Conservation (phyloP, 2,113 vertebrate species). For the Lonchura striata region DNA sequence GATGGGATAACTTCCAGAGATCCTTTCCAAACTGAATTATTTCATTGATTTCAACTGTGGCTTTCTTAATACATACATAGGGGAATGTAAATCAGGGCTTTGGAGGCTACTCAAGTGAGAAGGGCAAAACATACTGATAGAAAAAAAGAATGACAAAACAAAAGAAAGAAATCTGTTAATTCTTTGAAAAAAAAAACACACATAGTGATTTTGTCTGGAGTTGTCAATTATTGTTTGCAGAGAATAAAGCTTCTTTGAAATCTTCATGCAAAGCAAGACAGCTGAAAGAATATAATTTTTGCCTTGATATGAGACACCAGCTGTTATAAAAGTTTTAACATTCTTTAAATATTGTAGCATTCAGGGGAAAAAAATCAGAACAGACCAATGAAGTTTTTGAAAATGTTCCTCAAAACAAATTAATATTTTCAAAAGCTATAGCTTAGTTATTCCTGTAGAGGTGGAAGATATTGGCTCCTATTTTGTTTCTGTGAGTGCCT, state of each 20-base stretch:
- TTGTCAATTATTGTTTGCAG: neutral
- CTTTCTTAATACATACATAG: neutral
- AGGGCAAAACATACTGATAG: neutral
- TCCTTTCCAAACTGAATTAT: neutral
- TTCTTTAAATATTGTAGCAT: neutral
- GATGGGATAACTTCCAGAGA: neutral
- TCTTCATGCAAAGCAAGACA: neutral
- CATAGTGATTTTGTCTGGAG: neutral
- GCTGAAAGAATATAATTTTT: neutral
- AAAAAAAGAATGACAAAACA: neutral
- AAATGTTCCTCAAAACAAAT: neutral
- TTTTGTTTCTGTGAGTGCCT: neutral
- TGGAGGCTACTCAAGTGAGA: neutral
- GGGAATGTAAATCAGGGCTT: neutral
- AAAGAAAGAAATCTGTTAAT: neutral
- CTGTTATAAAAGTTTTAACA: neutral
- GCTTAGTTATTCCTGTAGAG: neutral
- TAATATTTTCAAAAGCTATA: neutral
- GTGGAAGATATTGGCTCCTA: neutral
- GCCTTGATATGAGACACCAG: neutral
- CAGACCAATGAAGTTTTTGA: neutral
- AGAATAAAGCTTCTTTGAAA: neutral
- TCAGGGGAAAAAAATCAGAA: neutral
- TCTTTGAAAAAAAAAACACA: neutral
- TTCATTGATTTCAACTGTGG: neutral